Conservation (phyloP, 2,797 vertebrate genomes). For the Schizopygopsis pylzovi region DNA sequence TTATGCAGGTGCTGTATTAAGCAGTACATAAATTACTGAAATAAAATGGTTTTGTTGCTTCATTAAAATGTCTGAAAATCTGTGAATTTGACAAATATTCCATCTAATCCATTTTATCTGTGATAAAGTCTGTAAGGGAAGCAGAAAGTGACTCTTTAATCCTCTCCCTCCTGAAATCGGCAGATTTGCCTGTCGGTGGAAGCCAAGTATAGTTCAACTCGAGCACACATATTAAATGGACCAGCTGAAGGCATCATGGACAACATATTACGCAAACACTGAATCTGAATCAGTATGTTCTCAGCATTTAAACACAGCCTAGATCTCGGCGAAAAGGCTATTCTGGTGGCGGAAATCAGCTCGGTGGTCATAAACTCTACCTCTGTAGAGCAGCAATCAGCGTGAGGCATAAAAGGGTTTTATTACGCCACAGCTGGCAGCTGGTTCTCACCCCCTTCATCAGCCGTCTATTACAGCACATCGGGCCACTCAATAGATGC, state of each 20-base stretch:
- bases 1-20: not conserved
- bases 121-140: not conserved
- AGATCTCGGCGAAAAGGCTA: not conserved
- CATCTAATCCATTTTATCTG: not conserved
- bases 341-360: slow-evolving; percentile 44
- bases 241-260: not conserved
- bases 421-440: slow-evolving; percentile 60
- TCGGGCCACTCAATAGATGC: slow-evolving; percentile 40
- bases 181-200: not conserved
- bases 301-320: not conserved
- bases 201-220: not conserved
- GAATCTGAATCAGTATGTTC: not conserved
- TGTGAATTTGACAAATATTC: not conserved
- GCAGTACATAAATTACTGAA: not conserved
- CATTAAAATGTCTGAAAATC: not conserved
- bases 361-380: slow-evolving; percentile 51
- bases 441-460: slow-evolving; percentile 51
- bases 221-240: not conserved
- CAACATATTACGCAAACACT: not conserved
- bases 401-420: slow-evolving; percentile 46
- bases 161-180: not conserved
- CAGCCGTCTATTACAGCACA: slow-evolving; percentile 40
- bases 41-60: not conserved
- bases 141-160: not conserved
- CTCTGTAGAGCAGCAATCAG: slow-evolving; percentile 54